Evolutionary conservation across 2,888 invertebrate genomes (phyloP), one percentile per base, ranked within the genome.

Genomic region (Limenitis camilla): DNA sequence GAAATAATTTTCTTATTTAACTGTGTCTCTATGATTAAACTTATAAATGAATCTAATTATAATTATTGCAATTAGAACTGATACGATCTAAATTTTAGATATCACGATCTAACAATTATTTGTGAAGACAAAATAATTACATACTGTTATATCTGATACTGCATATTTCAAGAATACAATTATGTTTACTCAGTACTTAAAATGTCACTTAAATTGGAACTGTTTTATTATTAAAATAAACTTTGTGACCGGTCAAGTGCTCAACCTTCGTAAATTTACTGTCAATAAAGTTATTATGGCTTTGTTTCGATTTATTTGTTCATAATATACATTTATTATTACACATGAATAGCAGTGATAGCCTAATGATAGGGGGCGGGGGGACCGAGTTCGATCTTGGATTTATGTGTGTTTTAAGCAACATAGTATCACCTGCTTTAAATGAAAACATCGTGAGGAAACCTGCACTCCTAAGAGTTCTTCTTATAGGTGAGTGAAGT

Each of bases 191-290:
- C 19, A 49, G 42, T 29, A 5, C 6, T 31, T 49, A 19, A 49
- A 8, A 10, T n/a, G 32, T 50, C 40, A 36, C 29, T 35, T 36
- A 28, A 43, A 39, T 39, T 40, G 33, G 9, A 44, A 44, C 27
- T 44, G 50, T 39, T 33, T 43, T 33, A 50, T 19, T 39, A 27
- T 43, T 38, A 11, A 36, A 44, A 43, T 44, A 19, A 27, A 39
- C 32, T 9, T 32, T 43, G 27, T 50, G 50, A 44, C 50, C 50
- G 50, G 50, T 50, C 44, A 44, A 50, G 43, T 33, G 44, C 28
- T 35, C 31, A 39, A 28, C 38, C 33, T 33, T 39, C 28, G 32
- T 11, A 38, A 32, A 33, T 11, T 10, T 9, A 7, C 36, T 30
- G 29, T 30, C 29, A 36, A 8, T 30, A 36, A 45, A 30, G 36